Conservation (phyloP, 2,113 vertebrate genomes). For the Phaethon lepturus region DNA sequence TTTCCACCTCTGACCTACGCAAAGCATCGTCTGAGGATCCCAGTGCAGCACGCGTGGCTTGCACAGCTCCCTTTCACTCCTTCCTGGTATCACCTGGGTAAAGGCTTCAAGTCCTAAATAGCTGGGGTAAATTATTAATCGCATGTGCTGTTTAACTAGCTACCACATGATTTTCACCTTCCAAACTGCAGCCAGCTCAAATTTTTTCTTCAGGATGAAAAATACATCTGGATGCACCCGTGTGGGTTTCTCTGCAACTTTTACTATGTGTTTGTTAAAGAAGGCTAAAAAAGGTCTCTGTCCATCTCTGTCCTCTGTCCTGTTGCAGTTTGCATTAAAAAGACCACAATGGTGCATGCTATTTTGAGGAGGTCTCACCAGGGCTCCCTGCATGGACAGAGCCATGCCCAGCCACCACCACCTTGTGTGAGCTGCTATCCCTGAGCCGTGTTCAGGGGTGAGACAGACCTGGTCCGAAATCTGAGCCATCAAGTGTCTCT, state of each 20-base stretch:
- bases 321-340: not conserved
- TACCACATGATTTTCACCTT: not conserved
- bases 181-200: not conserved
- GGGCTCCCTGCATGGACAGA: not conserved
- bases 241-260: not conserved
- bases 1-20: not conserved
- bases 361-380: not conserved
- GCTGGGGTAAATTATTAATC: not conserved
- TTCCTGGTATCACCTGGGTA: not conserved
- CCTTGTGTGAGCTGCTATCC: accelerated
- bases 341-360: not conserved
- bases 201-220: not conserved
- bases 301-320: not conserved
- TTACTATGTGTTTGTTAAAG: not conserved
- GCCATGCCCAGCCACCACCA: no score
- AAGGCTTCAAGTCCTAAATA: not conserved
- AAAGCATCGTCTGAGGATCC: not conserved
- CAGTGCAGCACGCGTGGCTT: not conserved
- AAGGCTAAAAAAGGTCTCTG: not conserved
- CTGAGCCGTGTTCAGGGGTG: not conserved
- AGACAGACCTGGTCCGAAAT: not conserved
- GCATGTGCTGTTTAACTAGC: not conserved
- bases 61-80: not conserved
- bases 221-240: not conserved
- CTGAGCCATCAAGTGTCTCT: not conserved